A percentile compares a stretch with the other conserved stretches of the same genome.
phyloP scores from a whole-genome alignment of 2,888 invertebrate species.

The Sphecodes monilicornis region DNA sequence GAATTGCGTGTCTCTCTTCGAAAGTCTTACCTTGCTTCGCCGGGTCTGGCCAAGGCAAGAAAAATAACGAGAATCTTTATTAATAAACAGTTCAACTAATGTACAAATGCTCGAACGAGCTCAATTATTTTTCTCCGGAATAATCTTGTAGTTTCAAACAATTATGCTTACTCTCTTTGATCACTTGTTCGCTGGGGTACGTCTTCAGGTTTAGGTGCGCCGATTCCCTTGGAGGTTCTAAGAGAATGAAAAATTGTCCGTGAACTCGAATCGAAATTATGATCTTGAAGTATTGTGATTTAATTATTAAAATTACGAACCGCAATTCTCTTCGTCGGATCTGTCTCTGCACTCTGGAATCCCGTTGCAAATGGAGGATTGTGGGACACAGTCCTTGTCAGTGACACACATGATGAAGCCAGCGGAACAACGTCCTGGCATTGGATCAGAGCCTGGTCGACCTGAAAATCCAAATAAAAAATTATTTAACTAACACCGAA shows the following conservation, averaged over 20 bases:
- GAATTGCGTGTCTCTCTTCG: constrained; percentile 55
- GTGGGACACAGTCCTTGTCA: constrained; percentile 83
- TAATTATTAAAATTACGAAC: constrained; percentile 67
- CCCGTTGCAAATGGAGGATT: constrained; percentile 85
- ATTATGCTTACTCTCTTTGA: constrained; percentile 92
- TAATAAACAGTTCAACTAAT: constrained; percentile 65
- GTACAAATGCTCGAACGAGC: not conserved
- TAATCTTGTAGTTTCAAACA: not conserved
- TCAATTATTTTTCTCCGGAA: not conserved
- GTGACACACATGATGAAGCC: constrained; percentile 83
- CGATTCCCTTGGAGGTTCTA: constrained; percentile 79
- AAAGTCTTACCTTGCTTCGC: constrained; percentile 81
- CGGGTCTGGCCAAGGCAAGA: constrained; percentile 80
- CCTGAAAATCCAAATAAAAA: not conserved
- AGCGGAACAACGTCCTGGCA: constrained; percentile 77
- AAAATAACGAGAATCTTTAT: constrained; percentile 73
- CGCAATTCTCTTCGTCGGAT: constrained; percentile 87
- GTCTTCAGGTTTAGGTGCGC: constrained; percentile 89
- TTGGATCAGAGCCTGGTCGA: constrained; percentile 57
- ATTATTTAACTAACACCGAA: not conserved
- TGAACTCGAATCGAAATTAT: not conserved
- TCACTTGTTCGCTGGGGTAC: constrained; percentile 91
- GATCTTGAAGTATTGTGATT: fast-evolving
- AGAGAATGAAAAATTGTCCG: not conserved
- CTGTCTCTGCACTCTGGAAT: constrained; percentile 86